Base-by-base conservation (phyloP, 2,888 invertebrate species). In the Acrocyrtus sp. region DNA sequence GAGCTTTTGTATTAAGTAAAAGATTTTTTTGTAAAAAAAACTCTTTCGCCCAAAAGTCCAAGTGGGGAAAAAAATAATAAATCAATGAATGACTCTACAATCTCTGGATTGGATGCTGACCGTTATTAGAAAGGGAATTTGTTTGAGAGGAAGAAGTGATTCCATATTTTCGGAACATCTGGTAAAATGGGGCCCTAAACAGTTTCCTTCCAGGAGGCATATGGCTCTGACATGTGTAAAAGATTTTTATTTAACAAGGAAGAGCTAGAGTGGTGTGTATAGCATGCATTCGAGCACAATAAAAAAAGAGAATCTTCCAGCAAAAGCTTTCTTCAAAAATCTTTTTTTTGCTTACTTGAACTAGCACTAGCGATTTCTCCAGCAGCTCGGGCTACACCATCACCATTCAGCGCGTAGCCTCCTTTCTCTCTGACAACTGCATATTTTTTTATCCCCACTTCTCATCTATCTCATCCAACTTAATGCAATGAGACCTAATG, bases 401-500 rank as follows among this genome's bases (percentile, higher is more conserved):
- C 21, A 58, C 43, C 57, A 57, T 43, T 19, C 21, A 41, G 41
- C 24, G 26, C 53, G 29, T 19, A 19, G 27, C 53, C 27, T 53
- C 17, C 27, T 53, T 29, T 6, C 26, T 4, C 17, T 17, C 3
- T n/a, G n/a, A n/a, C 53, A 24, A 12, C 27, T 54, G 19, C 54
- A 34, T 5, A 21, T 54, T 29, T n/a, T 27, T 10, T 39, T 5
- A 19, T n/a, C n/a, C n/a, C n/a, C n/a, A n/a, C n/a, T n/a, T n/a
- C n/a, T n/a, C n/a, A 19, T 54, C 17, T 39, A 8, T 54, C 19
- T 34, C 24, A 21, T 39, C 47, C 19, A 50, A 51, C 12, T 5
- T 34, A 51, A 51, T 24, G 58, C 56, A 67, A 67, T 67, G 66
- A 67, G 66, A 48, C 48, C 57, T 50, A 57, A 57, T 67, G 66